phyloP scores from a whole-genome alignment of 2,888 invertebrate genomes.

The Sinelater perroti region DNA sequence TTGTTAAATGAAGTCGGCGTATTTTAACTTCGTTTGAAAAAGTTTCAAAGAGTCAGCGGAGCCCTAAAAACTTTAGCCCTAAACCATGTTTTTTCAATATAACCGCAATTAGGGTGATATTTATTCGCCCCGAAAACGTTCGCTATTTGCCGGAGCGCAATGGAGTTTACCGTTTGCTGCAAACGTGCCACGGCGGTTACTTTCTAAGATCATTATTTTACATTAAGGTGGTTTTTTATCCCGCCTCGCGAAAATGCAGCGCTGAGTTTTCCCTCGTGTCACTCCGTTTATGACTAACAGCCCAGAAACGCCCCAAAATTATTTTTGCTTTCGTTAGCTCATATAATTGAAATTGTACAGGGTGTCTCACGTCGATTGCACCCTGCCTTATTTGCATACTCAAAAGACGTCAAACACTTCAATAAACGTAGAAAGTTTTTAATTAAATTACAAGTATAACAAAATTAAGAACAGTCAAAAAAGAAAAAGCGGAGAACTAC shows the following conservation, averaged over 20 bases:
- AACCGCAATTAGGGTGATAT: slow-evolving; percentile 10
- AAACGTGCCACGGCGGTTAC: neutral
- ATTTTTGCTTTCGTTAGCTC: too few relatives aligned
- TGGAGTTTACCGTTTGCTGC: slow-evolving; percentile 1
- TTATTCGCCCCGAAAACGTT: slow-evolving; percentile 1
- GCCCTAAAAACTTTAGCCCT: slow-evolving; percentile 12
- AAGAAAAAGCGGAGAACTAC: too few relatives aligned
- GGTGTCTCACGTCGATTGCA: too few relatives aligned
- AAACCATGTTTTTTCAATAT: slow-evolving; percentile 13
- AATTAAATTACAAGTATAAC: too few relatives aligned
- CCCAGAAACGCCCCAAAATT: too few relatives aligned
- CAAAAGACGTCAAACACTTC: too few relatives aligned
- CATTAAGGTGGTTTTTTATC: slow-evolving; percentile 11
- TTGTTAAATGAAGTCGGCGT: slow-evolving; percentile 25
- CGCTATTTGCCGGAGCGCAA: neutral
- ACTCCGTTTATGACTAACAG: slow-evolving; percentile 7
- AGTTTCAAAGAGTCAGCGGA: slow-evolving; percentile 8
- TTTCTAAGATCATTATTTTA: slow-evolving; percentile 4
- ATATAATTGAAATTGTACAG: too few relatives aligned
- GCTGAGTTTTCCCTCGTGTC: slow-evolving; percentile 10
- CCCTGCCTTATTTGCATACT: too few relatives aligned
- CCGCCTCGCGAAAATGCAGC: slow-evolving; percentile 9
- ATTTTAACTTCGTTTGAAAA: slow-evolving; percentile 24
- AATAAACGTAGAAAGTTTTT: too few relatives aligned
- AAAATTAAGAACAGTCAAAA: too few relatives aligned